These are phyloP conservation scores for Gibbula magus DNA, from an alignment of 2,888 invertebrate species.

Conservation along the genomic window DNA sequence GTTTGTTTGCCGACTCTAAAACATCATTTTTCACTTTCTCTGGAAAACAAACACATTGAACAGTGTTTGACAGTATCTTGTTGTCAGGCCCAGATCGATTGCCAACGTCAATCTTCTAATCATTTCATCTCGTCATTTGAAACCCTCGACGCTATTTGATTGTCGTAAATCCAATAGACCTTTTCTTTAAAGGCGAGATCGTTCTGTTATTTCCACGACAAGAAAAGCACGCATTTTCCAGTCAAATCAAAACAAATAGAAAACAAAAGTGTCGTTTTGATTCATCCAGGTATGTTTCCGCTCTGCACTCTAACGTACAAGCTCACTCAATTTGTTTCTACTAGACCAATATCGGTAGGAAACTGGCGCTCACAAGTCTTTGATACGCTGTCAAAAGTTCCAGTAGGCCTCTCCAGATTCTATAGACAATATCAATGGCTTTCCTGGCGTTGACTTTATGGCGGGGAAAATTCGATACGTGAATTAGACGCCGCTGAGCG, in stretches of 20 bases:
- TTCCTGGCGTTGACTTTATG: conserved; percentile 37
- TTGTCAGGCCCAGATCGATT: background rate
- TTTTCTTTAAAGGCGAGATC: conserved; percentile 13
- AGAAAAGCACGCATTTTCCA: conserved; percentile 25
- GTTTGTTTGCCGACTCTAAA: conserved; percentile 7
- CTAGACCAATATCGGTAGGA: background rate
- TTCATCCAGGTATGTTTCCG: conserved; percentile 12
- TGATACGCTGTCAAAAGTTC: conserved; percentile 15
- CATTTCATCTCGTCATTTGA: conserved; percentile 19
- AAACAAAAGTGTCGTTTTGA: conserved; percentile 23
- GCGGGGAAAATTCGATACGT: conserved; percentile 37
- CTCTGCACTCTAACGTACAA: background rate
- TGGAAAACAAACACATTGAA: conserved; percentile 5
- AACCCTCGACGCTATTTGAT: conserved; percentile 2
- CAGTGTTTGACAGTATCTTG: background rate
- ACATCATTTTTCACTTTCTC: conserved; percentile 14
- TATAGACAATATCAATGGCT: conserved; percentile 20
- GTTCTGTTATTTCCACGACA: conserved; percentile 25
- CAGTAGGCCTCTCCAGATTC: conserved; percentile 1
- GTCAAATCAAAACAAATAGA: conserved; percentile 27
- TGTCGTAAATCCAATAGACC: background rate
- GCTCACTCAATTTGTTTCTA: conserved; percentile 9
- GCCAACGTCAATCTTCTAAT: background rate
- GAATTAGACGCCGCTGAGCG: conserved; percentile 30
- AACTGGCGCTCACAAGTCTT: background rate